phyloP scores from a whole-genome alignment of 2,888 invertebrate genomes.

The Brachylomia viminalis region DNA sequence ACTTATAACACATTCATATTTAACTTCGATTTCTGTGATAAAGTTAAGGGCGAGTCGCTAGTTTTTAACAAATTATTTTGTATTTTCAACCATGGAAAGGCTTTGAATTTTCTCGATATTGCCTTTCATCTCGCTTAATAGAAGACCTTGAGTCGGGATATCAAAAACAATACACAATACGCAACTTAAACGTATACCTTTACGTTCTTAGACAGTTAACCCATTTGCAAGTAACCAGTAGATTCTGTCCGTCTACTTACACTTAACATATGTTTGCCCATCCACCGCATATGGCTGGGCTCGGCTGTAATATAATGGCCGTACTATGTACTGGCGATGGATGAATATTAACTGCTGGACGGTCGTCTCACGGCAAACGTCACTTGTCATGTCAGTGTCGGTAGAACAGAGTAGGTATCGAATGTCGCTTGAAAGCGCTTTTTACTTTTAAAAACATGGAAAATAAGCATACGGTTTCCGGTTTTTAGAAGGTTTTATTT shows the following conservation, averaged over 20 bases:
- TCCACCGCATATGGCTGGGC: background rate
- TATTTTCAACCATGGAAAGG: background rate
- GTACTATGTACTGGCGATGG: constrained; percentile 13
- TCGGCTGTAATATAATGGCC: constrained; percentile 28
- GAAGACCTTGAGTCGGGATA: background rate
- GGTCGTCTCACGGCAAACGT: background rate
- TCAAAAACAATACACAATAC: background rate
- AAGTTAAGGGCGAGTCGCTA: background rate
- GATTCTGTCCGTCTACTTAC: background rate
- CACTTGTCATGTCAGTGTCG: background rate
- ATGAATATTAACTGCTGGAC: constrained; percentile 16
- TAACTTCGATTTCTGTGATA: background rate
- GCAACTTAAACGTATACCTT: too few species aligned
- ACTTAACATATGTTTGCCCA: constrained; percentile 15
- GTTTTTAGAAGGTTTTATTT: background rate
- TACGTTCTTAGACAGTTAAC: background rate
- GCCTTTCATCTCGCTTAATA: background rate
- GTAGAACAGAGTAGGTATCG: background rate
- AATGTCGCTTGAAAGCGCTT: constrained; percentile 4
- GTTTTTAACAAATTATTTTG: background rate
- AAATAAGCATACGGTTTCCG: background rate
- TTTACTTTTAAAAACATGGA: constrained; percentile 1
- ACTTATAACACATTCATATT: background rate
- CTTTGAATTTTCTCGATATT: background rate
- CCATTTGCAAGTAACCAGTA: background rate